phyloP scores from a whole-genome alignment of 2,888 invertebrate genomes.

The Synanthedon tipuliformis region DNA sequence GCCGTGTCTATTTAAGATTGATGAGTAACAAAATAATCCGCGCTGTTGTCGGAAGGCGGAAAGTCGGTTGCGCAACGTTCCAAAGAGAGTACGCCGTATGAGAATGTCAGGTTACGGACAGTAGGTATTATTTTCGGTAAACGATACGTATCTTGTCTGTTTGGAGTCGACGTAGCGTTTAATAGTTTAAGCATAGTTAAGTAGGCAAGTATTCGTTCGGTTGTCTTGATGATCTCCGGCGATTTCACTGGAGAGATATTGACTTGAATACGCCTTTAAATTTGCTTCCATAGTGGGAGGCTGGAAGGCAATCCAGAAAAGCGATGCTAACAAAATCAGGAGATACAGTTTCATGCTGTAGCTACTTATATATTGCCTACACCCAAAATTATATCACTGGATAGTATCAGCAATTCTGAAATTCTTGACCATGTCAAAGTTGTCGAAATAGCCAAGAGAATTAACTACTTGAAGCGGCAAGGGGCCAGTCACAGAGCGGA shows the following conservation, averaged over 20 bases:
- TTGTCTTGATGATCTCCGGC: slow-evolving; percentile 35
- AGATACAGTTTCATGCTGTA: no score
- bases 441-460: no score
- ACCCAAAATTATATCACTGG: no score
- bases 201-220: slow-evolving; percentile 23
- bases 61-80: slow-evolving; percentile 45
- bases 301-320: no score
- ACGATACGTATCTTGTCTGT: slow-evolving; percentile 59
- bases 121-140: slow-evolving; percentile 63
- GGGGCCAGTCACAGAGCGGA: no score
- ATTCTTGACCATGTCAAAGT: no score
- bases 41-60: slow-evolving; percentile 47
- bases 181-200: slow-evolving; percentile 47
- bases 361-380: no score
- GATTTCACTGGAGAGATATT: slow-evolving; percentile 29
- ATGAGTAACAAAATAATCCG: slow-evolving; percentile 59
- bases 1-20: slow-evolving; percentile 61
- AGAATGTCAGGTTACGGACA: slow-evolving; percentile 53
- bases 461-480: no score
- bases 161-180: slow-evolving; percentile 47
- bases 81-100: slow-evolving; percentile 24
- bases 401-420: no score
- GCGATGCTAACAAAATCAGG: no score
- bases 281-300: no score
- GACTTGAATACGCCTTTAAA: no score